Percentiles rank a stretch among this genome's conserved stretches.
Conservation (phyloP, 2,888 invertebrate species). For the Mythimna pallens region DNA sequence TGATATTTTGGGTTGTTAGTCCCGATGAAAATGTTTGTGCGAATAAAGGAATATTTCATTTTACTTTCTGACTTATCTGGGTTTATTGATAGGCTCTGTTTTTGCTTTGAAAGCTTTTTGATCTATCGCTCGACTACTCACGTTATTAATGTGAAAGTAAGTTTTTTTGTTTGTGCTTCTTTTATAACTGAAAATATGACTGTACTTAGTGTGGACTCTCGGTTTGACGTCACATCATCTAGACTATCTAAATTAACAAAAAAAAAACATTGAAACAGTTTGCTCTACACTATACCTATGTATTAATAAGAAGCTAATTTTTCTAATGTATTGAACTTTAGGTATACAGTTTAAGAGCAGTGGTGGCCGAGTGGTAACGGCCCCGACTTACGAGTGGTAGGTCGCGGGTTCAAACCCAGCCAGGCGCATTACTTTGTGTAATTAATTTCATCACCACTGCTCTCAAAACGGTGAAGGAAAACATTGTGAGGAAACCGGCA, state of each 20-base stretch:
- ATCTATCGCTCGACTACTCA: slow-evolving; percentile 24
- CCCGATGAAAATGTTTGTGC: slow-evolving; percentile 34
- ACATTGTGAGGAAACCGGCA: no score
- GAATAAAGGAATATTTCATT: slow-evolving; percentile 24
- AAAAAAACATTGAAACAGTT: neutral
- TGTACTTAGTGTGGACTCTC: neutral
- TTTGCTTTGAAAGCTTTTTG: slow-evolving; percentile 34
- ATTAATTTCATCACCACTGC: no score
- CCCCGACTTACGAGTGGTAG: no score
- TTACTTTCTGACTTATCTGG: slow-evolving; percentile 3
- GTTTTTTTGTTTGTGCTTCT: slow-evolving; percentile 18
- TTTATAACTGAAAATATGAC: neutral
- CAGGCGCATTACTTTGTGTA: no score
- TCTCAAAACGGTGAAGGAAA: no score
- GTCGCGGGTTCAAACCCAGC: no score
- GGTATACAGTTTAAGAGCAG: no score
- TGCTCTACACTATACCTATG: neutral
- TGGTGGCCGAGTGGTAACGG: no score
- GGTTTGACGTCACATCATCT: neutral
- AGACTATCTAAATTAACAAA: neutral
- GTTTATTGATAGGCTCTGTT: slow-evolving; percentile 17
- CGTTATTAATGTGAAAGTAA: slow-evolving; percentile 8
- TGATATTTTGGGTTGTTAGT: slow-evolving; percentile 47
- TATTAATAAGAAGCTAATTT: no score
- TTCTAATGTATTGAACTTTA: no score